phyloP scores from a whole-genome alignment of 1,140 invertebrate species.

The Bombus superbus region DNA sequence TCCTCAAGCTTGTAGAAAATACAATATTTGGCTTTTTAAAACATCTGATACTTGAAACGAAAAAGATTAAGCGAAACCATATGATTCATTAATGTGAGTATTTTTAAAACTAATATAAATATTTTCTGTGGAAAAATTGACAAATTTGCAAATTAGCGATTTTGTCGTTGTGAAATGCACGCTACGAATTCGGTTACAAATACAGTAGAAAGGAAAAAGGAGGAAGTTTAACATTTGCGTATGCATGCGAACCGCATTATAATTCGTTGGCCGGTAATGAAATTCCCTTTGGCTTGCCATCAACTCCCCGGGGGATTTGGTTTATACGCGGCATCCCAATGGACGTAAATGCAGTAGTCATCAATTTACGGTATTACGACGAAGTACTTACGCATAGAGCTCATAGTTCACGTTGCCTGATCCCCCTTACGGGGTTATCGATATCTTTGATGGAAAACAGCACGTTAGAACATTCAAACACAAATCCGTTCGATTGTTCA shows the following conservation, averaged over 20 bases:
- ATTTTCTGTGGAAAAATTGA: no score
- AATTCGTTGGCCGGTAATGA: constrained; percentile 36
- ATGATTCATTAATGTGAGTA: no score
- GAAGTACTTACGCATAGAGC: constrained; percentile 55
- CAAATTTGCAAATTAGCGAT: no score
- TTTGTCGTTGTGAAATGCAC: background rate
- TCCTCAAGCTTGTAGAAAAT: background rate
- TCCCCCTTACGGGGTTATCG: constrained; percentile 32
- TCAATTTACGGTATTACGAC: constrained; percentile 62
- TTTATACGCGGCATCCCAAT: constrained; percentile 41
- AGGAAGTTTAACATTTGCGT: background rate
- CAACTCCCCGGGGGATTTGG: constrained; percentile 48
- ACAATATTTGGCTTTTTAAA: background rate
- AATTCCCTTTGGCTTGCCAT: constrained; percentile 39
- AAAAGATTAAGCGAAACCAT: background rate
- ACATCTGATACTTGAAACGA: background rate
- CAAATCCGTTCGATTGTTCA: background rate
- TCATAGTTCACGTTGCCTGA: constrained; percentile 60
- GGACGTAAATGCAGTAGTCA: constrained; percentile 58
- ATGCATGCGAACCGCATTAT: background rate
- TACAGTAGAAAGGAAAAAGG: background rate
- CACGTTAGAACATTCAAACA: constrained; percentile 11
- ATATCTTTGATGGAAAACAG: constrained; percentile 33
- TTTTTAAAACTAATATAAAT: no score
- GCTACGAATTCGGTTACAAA: background rate